Evolutionary conservation across 2,888 invertebrate genomes (phyloP), one percentile per base, ranked within the genome.

Genomic region (Plagodis pulveraria): DNA sequence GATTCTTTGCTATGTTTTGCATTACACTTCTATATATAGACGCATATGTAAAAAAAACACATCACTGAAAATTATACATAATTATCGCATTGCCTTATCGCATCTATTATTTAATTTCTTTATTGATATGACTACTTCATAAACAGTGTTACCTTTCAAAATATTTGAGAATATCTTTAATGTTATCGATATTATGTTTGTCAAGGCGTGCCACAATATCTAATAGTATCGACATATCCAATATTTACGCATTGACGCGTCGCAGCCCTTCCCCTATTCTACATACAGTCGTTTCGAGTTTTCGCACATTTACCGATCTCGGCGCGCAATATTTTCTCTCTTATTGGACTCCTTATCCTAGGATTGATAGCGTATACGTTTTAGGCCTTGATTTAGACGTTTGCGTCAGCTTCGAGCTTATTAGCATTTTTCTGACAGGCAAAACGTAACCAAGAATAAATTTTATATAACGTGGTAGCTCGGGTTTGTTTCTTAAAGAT

Each of bases 151-250:
- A 2, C 22, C 22, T 22, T 22, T 4, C 22, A 22, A 22, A 22
- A 22, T 22, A 22, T 22, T 22, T 22, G 22, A 22, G 1, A 22
- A 22, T 22, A 22, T 22, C 22, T 22, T 22, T 22, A 50, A 34
- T 57, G 62, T 64, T 67, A 69, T 73, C 59, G 66, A 67, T 73
- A 71, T 73, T 65, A 66, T 71, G 60, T 73, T 73, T 76, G 68
- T 62, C 33, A 58, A 66, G 64, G 52, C 56, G 63, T 58, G 56
- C 55, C 10, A 41, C 44, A 55, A 59, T 57, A 54, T 52, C 50
- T 6, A 35, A 40, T 53, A 33, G 40, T 22, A 48, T 56, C 47
- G 44, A 42, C 52, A 49, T 45, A 10, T 36, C 11, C 35, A 41
- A 54, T 57, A 56, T 61, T 58, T 56, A 56, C 54, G 50, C 42